Percentiles rank a stretch among this genome's conserved stretches.
These are phyloP conservation scores for Cosmia pyralina DNA, from an alignment of 2,888 invertebrate species.

Conservation along the genomic window DNA sequence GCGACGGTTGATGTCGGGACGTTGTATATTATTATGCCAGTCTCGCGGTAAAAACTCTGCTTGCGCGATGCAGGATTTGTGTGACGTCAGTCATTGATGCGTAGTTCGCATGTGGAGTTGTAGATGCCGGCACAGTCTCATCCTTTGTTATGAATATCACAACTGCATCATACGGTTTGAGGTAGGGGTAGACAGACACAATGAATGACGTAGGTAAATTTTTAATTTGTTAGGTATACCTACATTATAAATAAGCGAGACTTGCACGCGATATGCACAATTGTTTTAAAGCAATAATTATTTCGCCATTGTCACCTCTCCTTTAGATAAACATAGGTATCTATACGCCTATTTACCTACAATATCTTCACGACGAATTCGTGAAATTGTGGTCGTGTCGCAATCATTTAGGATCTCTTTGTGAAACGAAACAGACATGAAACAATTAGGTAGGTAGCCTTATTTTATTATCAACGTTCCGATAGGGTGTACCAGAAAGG, in stretches of 20 bases:
- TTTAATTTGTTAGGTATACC: neutral
- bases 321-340: neutral
- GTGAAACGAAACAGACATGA: constrained; percentile 4
- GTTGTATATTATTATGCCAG: too few relatives aligned
- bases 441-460: neutral
- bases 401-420: neutral
- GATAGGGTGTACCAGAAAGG: too few relatives aligned
- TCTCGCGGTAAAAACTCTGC: too few relatives aligned
- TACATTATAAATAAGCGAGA: neutral
- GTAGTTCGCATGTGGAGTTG: too few relatives aligned
- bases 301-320: constrained; percentile 6
- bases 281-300: neutral
- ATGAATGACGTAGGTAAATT: neutral
- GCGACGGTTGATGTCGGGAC: too few relatives aligned
- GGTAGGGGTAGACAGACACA: neutral
- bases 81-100: too few relatives aligned
- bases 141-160: constrained; percentile 2
- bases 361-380: constrained; percentile 2
- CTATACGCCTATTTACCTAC: neutral
- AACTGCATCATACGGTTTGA: neutral
- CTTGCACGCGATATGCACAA: neutral
- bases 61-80: too few relatives aligned
- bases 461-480: neutral
- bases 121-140: too few relatives aligned
- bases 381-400: constrained; percentile 3